These are phyloP conservation scores for Amblyjoppa fuscipennis DNA, from an alignment of 2,888 invertebrate genomes.

Conservation along the genomic window DNA sequence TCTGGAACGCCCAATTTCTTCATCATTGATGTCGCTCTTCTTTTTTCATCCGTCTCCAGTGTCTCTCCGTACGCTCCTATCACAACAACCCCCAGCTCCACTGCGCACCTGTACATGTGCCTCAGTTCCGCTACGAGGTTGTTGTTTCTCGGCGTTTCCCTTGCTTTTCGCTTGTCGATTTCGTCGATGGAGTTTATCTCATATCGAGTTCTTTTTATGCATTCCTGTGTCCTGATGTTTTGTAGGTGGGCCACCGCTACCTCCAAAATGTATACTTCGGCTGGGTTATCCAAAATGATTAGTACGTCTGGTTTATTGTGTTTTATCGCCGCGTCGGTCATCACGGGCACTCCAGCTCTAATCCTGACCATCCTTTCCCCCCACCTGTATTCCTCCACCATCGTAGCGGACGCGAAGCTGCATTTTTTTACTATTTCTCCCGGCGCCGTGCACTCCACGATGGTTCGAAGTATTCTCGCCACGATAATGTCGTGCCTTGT, in stretches of 20 bases:
- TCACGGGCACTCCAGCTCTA: slow-evolving; percentile 26
- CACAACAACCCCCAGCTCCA: slow-evolving; percentile 18
- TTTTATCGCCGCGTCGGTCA: not conserved
- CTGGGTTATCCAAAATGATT: slow-evolving; percentile 15
- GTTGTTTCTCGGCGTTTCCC: not conserved
- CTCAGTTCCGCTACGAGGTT: slow-evolving; percentile 30
- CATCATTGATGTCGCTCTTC: no score
- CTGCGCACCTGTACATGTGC: slow-evolving; percentile 16
- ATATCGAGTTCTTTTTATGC: slow-evolving; percentile 40
- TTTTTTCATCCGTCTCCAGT: not conserved
- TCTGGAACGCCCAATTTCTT: not conserved
- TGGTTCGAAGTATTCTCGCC: no score
- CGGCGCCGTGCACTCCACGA: no score
- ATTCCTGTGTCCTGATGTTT: slow-evolving; percentile 54
- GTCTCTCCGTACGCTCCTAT: slow-evolving; percentile 7
- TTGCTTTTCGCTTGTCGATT: not conserved
- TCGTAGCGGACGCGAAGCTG: no score
- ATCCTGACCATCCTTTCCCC: not conserved
- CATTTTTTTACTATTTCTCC: no score
- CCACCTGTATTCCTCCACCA: not conserved
- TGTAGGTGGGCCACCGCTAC: slow-evolving; percentile 52
- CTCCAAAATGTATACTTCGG: slow-evolving; percentile 9
- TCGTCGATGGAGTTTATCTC: slow-evolving; percentile 16
- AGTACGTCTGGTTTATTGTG: slow-evolving; percentile 56
- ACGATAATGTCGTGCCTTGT: no score